These are phyloP conservation scores for Monomorium pharaonis DNA, from an alignment of 1,140 invertebrate genomes.

Conservation along the genomic window DNA sequence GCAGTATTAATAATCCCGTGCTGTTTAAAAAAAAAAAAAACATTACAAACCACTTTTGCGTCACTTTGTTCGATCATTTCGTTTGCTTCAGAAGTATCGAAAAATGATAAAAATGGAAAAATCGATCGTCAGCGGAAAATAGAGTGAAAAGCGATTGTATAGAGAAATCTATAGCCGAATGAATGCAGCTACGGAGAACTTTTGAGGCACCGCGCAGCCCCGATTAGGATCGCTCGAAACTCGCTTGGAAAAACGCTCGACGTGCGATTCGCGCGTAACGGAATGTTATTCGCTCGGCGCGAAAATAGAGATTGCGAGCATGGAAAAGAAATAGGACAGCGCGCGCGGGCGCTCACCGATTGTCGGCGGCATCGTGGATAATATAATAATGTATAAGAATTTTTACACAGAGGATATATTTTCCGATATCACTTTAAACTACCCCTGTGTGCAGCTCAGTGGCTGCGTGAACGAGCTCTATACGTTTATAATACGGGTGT, in stretches of 20 bases:
- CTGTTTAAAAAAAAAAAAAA: not conserved
- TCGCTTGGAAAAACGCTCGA: not conserved
- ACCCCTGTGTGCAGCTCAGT: slow-evolving; percentile 53
- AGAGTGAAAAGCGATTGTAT: not conserved
- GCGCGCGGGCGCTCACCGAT: slow-evolving; percentile 5
- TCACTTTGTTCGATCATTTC: not conserved
- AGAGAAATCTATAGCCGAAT: not conserved
- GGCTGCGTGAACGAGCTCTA: slow-evolving; percentile 53
- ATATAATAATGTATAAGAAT: slow-evolving; percentile 52
- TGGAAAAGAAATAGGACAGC: slow-evolving; percentile 48
- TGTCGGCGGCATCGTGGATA: not conserved
- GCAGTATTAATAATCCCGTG: not conserved
- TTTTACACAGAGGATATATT: slow-evolving; percentile 51
- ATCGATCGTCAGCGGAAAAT: slow-evolving; percentile 31
- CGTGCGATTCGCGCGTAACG: slow-evolving; percentile 13
- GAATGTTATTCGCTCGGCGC: slow-evolving; percentile 21
- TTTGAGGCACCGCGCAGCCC: not conserved
- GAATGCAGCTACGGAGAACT: not conserved
- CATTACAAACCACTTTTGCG: not conserved
- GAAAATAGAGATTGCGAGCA: slow-evolving; percentile 43
- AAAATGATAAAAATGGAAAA: slow-evolving; percentile 38
- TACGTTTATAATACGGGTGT: slow-evolving; percentile 57
- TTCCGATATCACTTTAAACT: slow-evolving; percentile 53
- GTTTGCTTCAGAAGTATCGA: not conserved
- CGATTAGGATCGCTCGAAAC: not conserved